Base-by-base conservation (phyloP, 2,888 invertebrate species). In the Achlya flavicornis region DNA sequence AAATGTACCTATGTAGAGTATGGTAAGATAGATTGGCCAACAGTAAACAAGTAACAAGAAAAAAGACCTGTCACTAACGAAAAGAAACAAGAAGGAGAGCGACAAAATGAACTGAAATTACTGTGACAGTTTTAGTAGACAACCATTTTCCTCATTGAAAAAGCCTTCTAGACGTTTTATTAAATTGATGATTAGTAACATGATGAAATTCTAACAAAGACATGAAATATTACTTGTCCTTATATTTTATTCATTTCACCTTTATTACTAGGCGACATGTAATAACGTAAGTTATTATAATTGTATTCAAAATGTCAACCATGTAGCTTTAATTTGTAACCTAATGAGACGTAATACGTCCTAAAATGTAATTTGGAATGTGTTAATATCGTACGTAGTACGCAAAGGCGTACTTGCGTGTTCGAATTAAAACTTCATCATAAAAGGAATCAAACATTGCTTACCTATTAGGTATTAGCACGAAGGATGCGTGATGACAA, bases 341-440 rank as follows among this genome's bases (percentile, higher is more conserved):
- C 3, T 19, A 53, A 53, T 53, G 53, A 53, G 19, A 53, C 53
- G 19, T n/a, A 6, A 59, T 16, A 38, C 38, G 35, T 59, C 16
- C 4, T 38, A 10, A 58, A 58, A 38, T 58, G 35, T 35, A 14
- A 58, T 14, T 33, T 33, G 38, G 61, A 64, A 66, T 63, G 60
- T 41, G 58, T 33, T 33, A 33, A 33, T 33, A 14, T 57, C 58
- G 41, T 33, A 41, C 26, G 46, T 43, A 64, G 58, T 61, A 33
- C 48, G 59, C 63, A 43, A 58, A 64, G 57, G 57, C 38, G 64
- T 33, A 16, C 57, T 74, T 26, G 78, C 80, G 76, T 80, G 78
- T 68, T 66, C 66, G 53, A 64, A 73, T 69, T 76, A 73, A 66
- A 72, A 75, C 71, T 73, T 62, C 58, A 67, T n/a, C 10, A 41